phyloP scores from a whole-genome alignment of 2,113 vertebrate genomes.

The Cepphus grylle region DNA sequence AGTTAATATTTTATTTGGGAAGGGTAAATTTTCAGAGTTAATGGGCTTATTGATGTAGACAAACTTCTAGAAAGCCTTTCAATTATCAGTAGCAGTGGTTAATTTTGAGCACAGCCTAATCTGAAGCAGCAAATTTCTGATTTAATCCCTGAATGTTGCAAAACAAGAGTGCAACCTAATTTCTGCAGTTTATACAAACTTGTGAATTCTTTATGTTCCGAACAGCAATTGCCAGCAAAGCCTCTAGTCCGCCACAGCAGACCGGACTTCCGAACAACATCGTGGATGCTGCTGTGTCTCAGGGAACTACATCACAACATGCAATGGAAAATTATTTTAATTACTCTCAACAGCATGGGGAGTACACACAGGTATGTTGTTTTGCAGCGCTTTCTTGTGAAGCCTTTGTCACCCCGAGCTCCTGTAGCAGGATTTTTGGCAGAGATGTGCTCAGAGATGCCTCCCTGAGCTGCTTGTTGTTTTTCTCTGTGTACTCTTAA shows the following conservation, averaged over 20 bases:
- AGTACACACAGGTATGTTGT: conserved; percentile 74
- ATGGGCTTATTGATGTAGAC: background rate
- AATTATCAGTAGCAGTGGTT: background rate
- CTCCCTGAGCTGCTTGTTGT: background rate
- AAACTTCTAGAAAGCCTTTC: background rate
- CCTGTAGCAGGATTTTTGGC: background rate
- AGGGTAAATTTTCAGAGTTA: background rate
- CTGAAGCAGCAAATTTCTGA: background rate
- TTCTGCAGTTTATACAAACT: background rate
- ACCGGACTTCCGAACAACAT: conserved; percentile 69
- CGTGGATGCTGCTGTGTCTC: conserved; percentile 75
- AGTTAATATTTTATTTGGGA: background rate
- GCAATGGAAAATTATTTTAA: conserved; percentile 76
- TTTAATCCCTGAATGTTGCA: background rate
- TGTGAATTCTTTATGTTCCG: background rate
- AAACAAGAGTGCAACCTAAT: background rate
- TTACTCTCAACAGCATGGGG: conserved; percentile 83
- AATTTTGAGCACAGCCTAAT: background rate
- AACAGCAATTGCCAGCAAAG: conserved; percentile 81
- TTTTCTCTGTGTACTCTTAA: background rate
- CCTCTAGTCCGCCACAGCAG: conserved; percentile 69
- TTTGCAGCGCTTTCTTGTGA: background rate
- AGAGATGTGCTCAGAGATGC: background rate
- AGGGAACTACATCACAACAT: conserved; percentile 77
- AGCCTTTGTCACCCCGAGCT: background rate